Evolutionary conservation across 1,140 invertebrate genomes (phyloP).

Genomic region (Cecropterus lyciades): DNA sequence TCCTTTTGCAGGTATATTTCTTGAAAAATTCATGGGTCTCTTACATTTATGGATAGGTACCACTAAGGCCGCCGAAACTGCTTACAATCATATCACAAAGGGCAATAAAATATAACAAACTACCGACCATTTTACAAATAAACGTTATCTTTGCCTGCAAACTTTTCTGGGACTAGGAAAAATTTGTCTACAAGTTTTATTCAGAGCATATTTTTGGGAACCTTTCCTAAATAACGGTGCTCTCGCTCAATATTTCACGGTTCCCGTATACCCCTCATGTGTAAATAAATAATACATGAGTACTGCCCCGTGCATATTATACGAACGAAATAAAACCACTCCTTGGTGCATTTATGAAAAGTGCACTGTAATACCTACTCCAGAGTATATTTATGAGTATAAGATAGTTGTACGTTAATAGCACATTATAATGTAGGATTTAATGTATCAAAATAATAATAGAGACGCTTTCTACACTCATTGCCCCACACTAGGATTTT

Average conservation of each 20-base stretch:
- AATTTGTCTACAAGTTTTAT: slow-evolving; percentile 27
- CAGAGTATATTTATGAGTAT: neutral
- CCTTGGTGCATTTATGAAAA: slow-evolving; percentile 27
- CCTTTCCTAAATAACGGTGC: slow-evolving; percentile 48
- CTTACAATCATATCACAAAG: neutral
- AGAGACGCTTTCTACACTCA: no score
- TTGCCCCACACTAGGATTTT: no score
- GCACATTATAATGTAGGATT: no score
- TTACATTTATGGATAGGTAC: neutral
- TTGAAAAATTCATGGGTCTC: neutral
- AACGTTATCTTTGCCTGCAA: neutral
- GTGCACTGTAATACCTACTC: slow-evolving; percentile 30
- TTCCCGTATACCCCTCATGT: slow-evolving; percentile 42
- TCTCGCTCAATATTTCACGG: slow-evolving; percentile 48
- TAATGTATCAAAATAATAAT: no score
- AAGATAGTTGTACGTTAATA: no score
- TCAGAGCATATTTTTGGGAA: slow-evolving; percentile 47
- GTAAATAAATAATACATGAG: slow-evolving; percentile 49
- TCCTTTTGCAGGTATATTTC: no score
- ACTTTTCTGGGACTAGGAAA: slow-evolving; percentile 8
- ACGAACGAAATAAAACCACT: slow-evolving; percentile 41
- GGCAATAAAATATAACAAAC: slow-evolving; percentile 12
- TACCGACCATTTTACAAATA: slow-evolving; percentile 4
- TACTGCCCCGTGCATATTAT: slow-evolving; percentile 39
- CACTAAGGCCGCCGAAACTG: neutral